Evolutionary conservation across 2,888 invertebrate species (phyloP).

Genomic region (Pristionchus arcanus): DNA sequence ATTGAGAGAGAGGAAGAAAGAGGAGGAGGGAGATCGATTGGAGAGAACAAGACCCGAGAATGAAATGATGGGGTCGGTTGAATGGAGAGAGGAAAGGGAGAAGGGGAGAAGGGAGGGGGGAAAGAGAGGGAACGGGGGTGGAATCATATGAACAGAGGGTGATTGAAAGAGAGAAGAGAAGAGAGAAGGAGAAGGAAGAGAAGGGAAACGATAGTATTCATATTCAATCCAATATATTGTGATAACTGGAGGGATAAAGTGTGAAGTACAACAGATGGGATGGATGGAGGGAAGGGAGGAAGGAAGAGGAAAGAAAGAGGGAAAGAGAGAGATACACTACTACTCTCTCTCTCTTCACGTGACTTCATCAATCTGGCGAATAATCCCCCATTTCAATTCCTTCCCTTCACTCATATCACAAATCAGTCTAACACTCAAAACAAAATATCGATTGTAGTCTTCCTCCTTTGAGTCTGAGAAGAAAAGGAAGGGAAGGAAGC

Average conservation of each 20-base stretch:
- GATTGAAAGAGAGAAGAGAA: constrained; percentile 25
- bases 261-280: background rate
- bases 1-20: constrained; percentile 1
- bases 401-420: constrained; percentile 15
- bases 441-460: constrained; percentile 2
- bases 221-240: background rate
- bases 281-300: background rate
- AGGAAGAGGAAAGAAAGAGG: background rate
- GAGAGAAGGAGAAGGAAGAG: too few species aligned
- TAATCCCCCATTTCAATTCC: background rate
- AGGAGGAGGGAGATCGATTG: background rate
- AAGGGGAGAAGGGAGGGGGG: background rate
- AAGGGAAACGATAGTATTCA: background rate
- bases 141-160: constrained; percentile 41
- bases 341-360: constrained; percentile 14
- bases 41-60: constrained; percentile 15
- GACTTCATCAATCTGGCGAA: constrained; percentile 5
- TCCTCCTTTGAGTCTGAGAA: constrained; percentile 14
- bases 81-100: constrained; percentile 2
- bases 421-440: background rate
- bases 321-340: background rate
- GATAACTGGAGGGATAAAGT: background rate
- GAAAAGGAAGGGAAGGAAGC: background rate
- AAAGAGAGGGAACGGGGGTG: constrained; percentile 4
- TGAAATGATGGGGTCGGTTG: constrained; percentile 42